Percentiles rank a stretch among this genome's conserved stretches.
These are phyloP conservation scores for Acanthis flammea DNA, from an alignment of 2,797 vertebrate genomes.

Conservation along the genomic window DNA sequence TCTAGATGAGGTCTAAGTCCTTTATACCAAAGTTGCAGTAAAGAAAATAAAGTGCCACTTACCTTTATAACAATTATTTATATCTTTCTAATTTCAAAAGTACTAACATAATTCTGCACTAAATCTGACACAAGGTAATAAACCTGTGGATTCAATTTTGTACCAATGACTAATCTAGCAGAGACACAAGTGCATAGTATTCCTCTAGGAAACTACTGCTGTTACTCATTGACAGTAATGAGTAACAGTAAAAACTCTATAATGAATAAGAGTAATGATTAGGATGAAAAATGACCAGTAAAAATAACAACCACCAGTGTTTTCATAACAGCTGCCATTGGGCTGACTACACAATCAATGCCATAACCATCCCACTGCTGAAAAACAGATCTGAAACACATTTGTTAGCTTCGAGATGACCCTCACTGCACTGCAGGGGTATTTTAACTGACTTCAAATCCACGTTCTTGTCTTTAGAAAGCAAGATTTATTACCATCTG, in stretches of 20 bases:
- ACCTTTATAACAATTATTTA: not conserved
- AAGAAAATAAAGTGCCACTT: not conserved
- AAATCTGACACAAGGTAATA: not conserved
- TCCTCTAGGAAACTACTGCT: not conserved
- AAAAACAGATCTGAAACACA: not conserved
- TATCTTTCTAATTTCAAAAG: not conserved
- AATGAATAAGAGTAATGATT: not conserved
- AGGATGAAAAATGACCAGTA: not conserved
- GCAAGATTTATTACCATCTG: not conserved
- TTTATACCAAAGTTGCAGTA: not conserved
- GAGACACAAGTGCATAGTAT: not conserved
- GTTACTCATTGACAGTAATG: not conserved
- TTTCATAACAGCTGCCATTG: not conserved
- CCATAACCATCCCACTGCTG: not conserved
- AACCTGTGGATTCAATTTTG: not conserved
- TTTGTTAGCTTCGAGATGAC: not conserved
- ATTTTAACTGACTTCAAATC: not conserved
- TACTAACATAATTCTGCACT: not conserved
- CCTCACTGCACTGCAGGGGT: fast-evolving
- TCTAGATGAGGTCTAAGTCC: not conserved
- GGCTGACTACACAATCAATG: not conserved
- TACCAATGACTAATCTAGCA: not conserved
- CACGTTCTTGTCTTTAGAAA: not conserved
- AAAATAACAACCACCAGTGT: not conserved
- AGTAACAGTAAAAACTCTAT: not conserved